Evolutionary conservation across 2,797 vertebrate species (phyloP).

Genomic region (Gastrophryne carolinensis): DNA sequence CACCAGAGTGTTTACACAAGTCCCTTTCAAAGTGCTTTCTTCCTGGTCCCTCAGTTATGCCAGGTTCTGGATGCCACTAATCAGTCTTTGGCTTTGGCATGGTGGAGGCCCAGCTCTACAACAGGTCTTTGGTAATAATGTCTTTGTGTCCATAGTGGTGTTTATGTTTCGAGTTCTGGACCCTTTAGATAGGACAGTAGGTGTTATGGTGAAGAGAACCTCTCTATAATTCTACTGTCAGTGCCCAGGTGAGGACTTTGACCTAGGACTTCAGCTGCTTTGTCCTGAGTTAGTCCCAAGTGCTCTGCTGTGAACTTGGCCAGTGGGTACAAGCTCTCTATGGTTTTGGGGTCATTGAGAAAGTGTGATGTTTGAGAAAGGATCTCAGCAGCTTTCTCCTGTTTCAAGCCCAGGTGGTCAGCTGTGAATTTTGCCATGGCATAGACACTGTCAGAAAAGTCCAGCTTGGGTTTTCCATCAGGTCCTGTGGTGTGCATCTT

Average conservation of each 20-base stretch:
- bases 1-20: constrained; percentile 27
- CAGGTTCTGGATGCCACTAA: constrained; percentile 12
- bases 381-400: constrained; percentile 86
- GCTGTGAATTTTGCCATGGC: constrained; percentile 92
- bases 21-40: constrained; percentile 40
- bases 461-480: constrained; percentile 86
- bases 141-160: neutral
- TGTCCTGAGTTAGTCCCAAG: constrained; percentile 89
- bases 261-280: constrained; percentile 84
- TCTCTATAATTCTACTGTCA: constrained; percentile 86
- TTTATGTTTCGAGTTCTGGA: neutral
- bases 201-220: constrained; percentile 91
- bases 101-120: constrained; percentile 5
- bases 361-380: constrained; percentile 89
- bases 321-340: constrained; percentile 94
- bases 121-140: constrained; percentile 4
- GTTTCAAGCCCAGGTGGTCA: constrained; percentile 92
- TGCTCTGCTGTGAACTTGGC: constrained; percentile 91
- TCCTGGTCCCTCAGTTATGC: neutral
- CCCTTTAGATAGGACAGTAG: neutral
- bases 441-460: constrained; percentile 92
- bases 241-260: constrained; percentile 77
- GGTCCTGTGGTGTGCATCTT: constrained; percentile 94
- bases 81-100: constrained; percentile 11
- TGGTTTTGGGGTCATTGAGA: constrained; percentile 87